Base-by-base conservation (phyloP, 2,797 vertebrate genomes). In the Antennarius maculatus region DNA sequence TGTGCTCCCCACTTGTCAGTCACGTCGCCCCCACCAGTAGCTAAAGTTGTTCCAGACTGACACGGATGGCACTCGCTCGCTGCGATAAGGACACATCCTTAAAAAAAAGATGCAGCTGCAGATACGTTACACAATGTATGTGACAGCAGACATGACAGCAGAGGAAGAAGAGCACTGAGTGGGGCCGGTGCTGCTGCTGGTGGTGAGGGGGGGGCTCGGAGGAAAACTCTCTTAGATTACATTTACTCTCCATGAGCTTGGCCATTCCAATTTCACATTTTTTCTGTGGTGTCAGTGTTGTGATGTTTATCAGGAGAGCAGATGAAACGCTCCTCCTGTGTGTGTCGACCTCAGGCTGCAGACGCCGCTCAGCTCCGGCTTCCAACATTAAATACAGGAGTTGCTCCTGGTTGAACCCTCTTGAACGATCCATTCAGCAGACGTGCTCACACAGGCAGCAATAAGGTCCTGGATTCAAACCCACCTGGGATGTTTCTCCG, bases 151-250 rank as follows among this genome's bases (percentile, higher is more conserved):
- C 88, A 88, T 69, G 83, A 86, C 76, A 81, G 81, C 23, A 15
- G 79, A 79, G 73, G 72, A 81, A 61, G 75, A 71, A 61, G 71
- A 49, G 47, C 69, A 64, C 46, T 70, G 69, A 34, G 58, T 23
- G 23, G 23, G 23, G 23, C 23, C 23, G 23, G n/a, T n/a, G n/a
- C n/a, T n/a, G n/a, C n/a, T n/a, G n/a, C n/a, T n/a, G n/a, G n/a
- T n/a, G n/a, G n/a, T n/a, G n/a, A n/a, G 76, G 48, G 61, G 14
- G 8, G 29, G n/a, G 6, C 17, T 90, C 81, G 75, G 81, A 63
- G 51, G 80, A 79, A 84, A 88, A 85, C 89, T 90, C 88, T 91
- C 86, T 82, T 86, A 90, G 90, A 94, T 93, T 93, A 87, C 70
- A 64, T 88, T 89, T 83, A 76, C 82, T 85, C 85, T 85, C 81